These are phyloP conservation scores for Sarcophaga rosellei DNA, from an alignment of 2,888 invertebrate genomes.

Conservation along the genomic window DNA sequence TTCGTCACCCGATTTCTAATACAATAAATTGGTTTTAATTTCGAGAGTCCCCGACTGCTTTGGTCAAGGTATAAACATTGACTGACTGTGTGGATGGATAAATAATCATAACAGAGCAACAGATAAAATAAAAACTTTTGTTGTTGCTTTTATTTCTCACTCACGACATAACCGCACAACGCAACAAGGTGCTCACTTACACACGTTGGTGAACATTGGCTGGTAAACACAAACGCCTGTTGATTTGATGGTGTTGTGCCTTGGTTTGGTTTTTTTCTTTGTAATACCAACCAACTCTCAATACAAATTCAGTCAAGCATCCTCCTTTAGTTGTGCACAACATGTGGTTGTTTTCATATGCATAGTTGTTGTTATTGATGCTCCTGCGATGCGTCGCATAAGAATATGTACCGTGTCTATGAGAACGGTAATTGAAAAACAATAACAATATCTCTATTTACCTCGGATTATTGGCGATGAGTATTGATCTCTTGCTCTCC, in stretches of 20 bases:
- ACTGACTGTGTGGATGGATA: slow-evolving; percentile 69
- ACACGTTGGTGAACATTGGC: slow-evolving; percentile 57
- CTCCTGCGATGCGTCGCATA: too few relatives aligned
- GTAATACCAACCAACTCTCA: slow-evolving; percentile 9
- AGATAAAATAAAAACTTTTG: slow-evolving; percentile 27
- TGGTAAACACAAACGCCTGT: slow-evolving; percentile 34
- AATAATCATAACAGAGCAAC: slow-evolving; percentile 66
- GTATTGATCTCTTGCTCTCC: slow-evolving; percentile 35
- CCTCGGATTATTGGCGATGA: slow-evolving; percentile 22
- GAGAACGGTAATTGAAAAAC: slow-evolving; percentile 9
- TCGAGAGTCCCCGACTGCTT: slow-evolving; percentile 70
- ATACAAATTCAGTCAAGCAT: too few relatives aligned
- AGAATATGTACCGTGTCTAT: too few relatives aligned
- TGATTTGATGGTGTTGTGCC: slow-evolving; percentile 26
- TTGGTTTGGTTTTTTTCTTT: neutral
- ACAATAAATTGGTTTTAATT: too few relatives aligned
- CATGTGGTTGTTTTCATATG: slow-evolving; percentile 42
- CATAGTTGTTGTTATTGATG: neutral
- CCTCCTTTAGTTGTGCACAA: neutral
- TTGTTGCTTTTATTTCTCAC: slow-evolving; percentile 20
- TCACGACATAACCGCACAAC: slow-evolving; percentile 1
- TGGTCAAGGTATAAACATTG: slow-evolving; percentile 78
- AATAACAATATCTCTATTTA: slow-evolving; percentile 42
- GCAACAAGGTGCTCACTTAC: slow-evolving; percentile 57
- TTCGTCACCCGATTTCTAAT: too few relatives aligned